Conservation (phyloP, 2,113 vertebrate species). For the Poeciliopsis turrubarensis region DNA sequence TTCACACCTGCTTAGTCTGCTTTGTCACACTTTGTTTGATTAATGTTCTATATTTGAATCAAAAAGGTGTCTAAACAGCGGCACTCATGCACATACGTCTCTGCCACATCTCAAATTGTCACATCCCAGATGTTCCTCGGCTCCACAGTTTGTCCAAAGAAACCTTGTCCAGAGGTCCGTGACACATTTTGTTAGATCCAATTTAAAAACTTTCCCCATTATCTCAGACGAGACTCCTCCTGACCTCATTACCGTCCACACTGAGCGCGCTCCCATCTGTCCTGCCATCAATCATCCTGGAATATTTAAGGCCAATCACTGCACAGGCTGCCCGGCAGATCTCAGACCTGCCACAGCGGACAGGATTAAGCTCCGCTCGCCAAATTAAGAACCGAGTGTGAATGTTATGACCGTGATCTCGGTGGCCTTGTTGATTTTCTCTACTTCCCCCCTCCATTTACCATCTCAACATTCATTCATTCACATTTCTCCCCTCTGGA, state of each 20-base stretch:
- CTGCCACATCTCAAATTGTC: not conserved
- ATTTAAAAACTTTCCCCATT: slow-evolving; percentile 36
- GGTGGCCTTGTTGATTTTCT: slow-evolving; percentile 30
- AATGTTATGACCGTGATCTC: slow-evolving; percentile 33
- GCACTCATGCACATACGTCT: not conserved
- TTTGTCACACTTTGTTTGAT: too few species aligned
- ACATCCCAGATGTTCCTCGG: too few species aligned
- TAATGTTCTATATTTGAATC: not conserved
- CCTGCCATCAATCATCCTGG: slow-evolving; percentile 58
- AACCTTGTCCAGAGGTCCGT: slow-evolving; percentile 17
- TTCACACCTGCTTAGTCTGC: too few species aligned
- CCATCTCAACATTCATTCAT: slow-evolving; percentile 11
- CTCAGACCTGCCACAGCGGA: slow-evolving; percentile 52
- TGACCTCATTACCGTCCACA: slow-evolving; percentile 47
- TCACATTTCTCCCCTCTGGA: slow-evolving; percentile 15
- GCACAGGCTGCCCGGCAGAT: slow-evolving; percentile 44
- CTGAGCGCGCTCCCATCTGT: slow-evolving; percentile 34
- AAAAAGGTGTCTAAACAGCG: not conserved
- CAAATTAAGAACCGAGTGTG: slow-evolving; percentile 51
- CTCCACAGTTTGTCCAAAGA: not conserved
- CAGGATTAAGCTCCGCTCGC: slow-evolving; percentile 46
- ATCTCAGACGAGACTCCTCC: slow-evolving; percentile 17
- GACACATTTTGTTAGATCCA: slow-evolving; percentile 45
- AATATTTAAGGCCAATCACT: slow-evolving; percentile 58
- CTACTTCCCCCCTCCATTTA: slow-evolving; percentile 24